Evolutionary conservation across 1,140 invertebrate species (phyloP), one percentile per base, ranked within the genome.

Genomic region (Pissodes strobi): DNA sequence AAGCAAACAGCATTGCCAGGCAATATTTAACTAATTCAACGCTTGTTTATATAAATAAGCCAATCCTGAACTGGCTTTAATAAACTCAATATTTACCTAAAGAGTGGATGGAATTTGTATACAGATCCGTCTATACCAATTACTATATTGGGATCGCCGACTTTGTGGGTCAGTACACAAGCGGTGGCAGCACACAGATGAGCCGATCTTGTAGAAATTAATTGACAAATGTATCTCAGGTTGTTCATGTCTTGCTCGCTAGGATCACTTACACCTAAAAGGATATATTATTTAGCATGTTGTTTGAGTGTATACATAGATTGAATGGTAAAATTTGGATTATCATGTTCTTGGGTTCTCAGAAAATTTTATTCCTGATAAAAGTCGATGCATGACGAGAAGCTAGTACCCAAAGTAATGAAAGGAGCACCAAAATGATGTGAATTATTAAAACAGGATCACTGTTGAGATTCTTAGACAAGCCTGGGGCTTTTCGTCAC

Each of bases 101-200:
- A 99, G 79, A 96, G 90, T 0, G 97, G 97, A 81, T 99, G 98
- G 83, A 92, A 98, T 72, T 96, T 87, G 79, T 98, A 99, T 0
- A 99, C 92, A 19, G 96, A 98, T 18, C 98, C 98, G 80, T 99
- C 98, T 64, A 99, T 93, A 45, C 94, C 98, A 13, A 99, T 92
- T 0, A 95, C 97, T 1, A 98, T 91, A 58, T 88, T 86, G 6
- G 89, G 86, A 70, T 95, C 88, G 13, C 85, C 83, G 83, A 98
- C 96, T 81, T 91, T 91, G 74, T 91, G 89, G 30, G 94, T 84
- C 6, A 95, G 80, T 0, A 86, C 84, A 3, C 90, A 89, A 22
- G 90, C 86, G 58, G 92, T 95, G 51, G 95, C 93, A 13, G 94
- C 93, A 10, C 92, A 90, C 15, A 99, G 80, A 79, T 94, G 90